These are phyloP conservation scores for Nezara viridula DNA, from an alignment of 2,888 invertebrate genomes.

Conservation along the genomic window DNA sequence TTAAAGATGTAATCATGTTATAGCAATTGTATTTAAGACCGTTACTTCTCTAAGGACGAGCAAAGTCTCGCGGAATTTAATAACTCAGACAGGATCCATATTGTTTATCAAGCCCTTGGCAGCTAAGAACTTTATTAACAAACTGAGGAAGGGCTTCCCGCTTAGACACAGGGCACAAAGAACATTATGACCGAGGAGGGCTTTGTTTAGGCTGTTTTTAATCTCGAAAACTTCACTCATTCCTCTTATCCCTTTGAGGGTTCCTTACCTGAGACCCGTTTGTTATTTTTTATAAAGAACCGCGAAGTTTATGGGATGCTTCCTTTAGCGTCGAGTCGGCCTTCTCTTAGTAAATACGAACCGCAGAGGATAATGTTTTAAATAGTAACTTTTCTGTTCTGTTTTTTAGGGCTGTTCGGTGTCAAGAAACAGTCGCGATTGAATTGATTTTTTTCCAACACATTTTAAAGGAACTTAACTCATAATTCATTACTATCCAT, in stretches of 20 bases:
- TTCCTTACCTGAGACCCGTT: not conserved
- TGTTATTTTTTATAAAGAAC: constrained; percentile 1
- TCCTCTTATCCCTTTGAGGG: not conserved
- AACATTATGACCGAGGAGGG: not conserved
- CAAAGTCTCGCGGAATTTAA: not conserved
- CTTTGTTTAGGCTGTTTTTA: constrained; percentile 24
- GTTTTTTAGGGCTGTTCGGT: too few species aligned
- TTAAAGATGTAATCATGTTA: not conserved
- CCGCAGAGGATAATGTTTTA: not conserved
- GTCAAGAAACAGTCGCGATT: too few species aligned
- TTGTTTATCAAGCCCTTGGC: not conserved
- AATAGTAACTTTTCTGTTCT: not conserved
- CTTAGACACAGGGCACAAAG: not conserved
- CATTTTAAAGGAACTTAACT: too few species aligned
- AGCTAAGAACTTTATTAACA: constrained; percentile 8
- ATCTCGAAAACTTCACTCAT: constrained; percentile 20
- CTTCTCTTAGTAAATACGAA: not conserved
- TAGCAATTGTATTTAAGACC: not conserved
- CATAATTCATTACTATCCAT: too few species aligned
- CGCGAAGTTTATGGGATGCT: not conserved
- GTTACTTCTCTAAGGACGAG: not conserved
- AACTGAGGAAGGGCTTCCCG: not conserved
- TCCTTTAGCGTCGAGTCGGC: not conserved
- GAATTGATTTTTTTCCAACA: too few species aligned
- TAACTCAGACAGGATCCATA: not conserved